Evolutionary conservation across 2,888 invertebrate genomes (phyloP), one percentile per base, ranked within the genome.

Genomic region (Malthinus flaveolus): DNA sequence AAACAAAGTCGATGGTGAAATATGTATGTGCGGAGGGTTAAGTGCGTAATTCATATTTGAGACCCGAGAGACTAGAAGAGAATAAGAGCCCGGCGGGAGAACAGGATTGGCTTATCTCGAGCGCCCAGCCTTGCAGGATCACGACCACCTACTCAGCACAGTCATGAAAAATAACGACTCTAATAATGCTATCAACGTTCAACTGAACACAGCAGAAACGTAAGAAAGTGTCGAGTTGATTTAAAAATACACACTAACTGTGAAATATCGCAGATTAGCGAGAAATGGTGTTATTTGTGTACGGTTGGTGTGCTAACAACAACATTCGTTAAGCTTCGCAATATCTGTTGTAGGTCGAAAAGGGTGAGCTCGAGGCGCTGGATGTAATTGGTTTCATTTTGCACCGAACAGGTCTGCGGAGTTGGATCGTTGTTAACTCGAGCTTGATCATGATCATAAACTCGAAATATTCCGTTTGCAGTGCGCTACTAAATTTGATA

Each of bases 111-210:
- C 75, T 76, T 76, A 76, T 76, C 75, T 76, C 67, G 53, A 56
- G 63, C 69, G 68, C 66, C 71, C 76, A 75, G 76, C 70, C 68
- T 66, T 66, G 66, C 65, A 60, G 66, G 70, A 68, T 71, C 71
- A 68, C 69, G 66, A 64, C 69, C 70, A 63, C 64, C 65, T 64
- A 65, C 64, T 64, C 60, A 57, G 61, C 52, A 60, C 66, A 64
- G 70, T 69, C 71, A 70, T 72, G 75, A 75, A 75, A 75, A 76
- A 76, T 76, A 75, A 76, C 73, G 74, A 74, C 74, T 68, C 72
- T 74, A 74, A 75, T 74, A 75, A 74, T 74, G 73, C 71, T 74
- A 74, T 75, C 74, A 73, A 68, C 65, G 63, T 66, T 66, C 62
- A 66, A 70, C 67, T 67, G 70, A 70, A 68, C 68, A 69, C 64